Evolutionary conservation across 2,888 invertebrate genomes (phyloP).

Genomic region (Hoplodrina blanda): DNA sequence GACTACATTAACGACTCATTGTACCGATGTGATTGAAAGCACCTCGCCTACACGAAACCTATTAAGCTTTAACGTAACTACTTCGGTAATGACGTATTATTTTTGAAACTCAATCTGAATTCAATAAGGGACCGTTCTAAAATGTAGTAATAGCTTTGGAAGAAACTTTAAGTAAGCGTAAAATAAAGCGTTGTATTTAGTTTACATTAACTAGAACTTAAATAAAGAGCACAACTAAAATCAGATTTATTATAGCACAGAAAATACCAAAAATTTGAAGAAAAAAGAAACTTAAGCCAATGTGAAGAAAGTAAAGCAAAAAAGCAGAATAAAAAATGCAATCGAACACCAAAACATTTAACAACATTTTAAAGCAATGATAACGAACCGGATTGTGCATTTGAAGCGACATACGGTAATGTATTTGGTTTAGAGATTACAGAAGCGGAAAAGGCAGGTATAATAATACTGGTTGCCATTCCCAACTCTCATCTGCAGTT

Average conservation of each 20-base stretch:
- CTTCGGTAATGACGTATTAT: constrained; percentile 67
- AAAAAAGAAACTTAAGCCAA: neutral
- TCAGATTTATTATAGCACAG: neutral
- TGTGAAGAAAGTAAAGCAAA: constrained; percentile 21
- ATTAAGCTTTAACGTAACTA: constrained; percentile 69
- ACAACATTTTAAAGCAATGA: constrained; percentile 45
- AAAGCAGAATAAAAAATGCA: constrained; percentile 29
- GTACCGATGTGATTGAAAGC: constrained; percentile 78
- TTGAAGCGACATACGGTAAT: constrained; percentile 47
- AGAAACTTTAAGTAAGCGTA: neutral
- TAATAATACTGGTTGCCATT: neutral
- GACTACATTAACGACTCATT: constrained; percentile 81
- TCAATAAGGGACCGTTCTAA: constrained; percentile 34
- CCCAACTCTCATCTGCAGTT: constrained; percentile 8
- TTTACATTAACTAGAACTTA: neutral
- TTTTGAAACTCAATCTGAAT: constrained; percentile 57
- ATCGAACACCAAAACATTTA: constrained; percentile 57
- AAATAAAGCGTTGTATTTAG: neutral
- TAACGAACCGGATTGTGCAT: constrained; percentile 53
- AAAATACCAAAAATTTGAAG: constrained; percentile 2
- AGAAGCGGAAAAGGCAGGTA: constrained; percentile 31
- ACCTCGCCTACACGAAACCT: constrained; percentile 76
- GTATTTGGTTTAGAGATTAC: constrained; percentile 52
- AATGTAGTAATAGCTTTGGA: constrained; percentile 21
- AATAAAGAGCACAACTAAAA: neutral